Percentiles rank a stretch among this genome's conserved stretches.
Conservation (phyloP, 2,797 vertebrate species). For the Hybognathus amarus region DNA sequence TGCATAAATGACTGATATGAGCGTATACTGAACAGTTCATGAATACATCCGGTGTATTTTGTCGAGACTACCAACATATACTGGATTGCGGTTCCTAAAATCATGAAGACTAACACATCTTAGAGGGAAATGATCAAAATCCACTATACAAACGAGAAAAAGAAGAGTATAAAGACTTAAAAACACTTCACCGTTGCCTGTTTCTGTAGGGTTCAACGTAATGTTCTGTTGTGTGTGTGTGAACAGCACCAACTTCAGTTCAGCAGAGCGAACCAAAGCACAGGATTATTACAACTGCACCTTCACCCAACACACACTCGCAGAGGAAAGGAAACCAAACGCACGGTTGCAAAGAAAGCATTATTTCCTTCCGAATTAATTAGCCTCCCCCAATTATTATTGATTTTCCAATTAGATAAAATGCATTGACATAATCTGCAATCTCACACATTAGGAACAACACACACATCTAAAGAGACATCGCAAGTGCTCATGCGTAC, state of each 20-base stretch:
- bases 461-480: constrained; percentile 53
- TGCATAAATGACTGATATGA: constrained; percentile 64
- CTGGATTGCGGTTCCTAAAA: constrained; percentile 7
- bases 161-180: background rate
- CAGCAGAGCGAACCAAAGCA: constrained; percentile 8
- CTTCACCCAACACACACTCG: background rate
- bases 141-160: background rate
- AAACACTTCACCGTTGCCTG: background rate
- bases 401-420: constrained; percentile 26
- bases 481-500: constrained; percentile 74
- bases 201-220: background rate
- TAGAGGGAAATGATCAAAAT: background rate
- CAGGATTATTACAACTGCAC: background rate
- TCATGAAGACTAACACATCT: background rate
- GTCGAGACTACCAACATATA: constrained; percentile 31
- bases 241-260: constrained; percentile 34
- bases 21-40: constrained; percentile 42
- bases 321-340: background rate
- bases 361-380: background rate
- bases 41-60: constrained; percentile 33
- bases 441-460: constrained; percentile 54
- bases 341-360: background rate
- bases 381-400: background rate
- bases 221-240: background rate
- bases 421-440: constrained; percentile 67